Conservation (phyloP, 2,113 vertebrate genomes). For the Aramus guarauna region DNA sequence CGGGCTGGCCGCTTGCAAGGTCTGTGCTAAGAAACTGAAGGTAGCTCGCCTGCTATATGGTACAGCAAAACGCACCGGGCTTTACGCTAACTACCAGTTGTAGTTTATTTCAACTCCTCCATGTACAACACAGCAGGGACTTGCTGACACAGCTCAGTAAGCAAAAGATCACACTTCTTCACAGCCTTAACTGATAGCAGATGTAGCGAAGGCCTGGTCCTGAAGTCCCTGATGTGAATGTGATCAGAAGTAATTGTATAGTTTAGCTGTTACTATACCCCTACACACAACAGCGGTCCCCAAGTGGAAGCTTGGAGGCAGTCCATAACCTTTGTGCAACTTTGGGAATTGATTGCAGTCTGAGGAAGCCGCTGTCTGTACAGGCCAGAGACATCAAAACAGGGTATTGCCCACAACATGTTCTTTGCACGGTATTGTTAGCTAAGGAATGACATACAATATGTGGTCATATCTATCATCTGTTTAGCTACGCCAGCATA, state of each 20-base stretch:
- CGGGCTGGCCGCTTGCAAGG: background rate
- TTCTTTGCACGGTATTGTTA: background rate
- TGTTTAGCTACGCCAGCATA: background rate
- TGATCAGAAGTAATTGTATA: background rate
- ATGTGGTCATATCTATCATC: constrained; percentile 16
- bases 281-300: background rate
- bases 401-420: background rate
- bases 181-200: background rate
- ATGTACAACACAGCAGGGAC: background rate
- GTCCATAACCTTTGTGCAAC: constrained; percentile 19
- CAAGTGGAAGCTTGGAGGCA: background rate
- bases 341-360: background rate
- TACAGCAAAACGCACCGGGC: background rate
- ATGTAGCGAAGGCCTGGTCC: background rate
- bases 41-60: background rate
- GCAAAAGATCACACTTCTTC: background rate
- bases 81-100: background rate
- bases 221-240: background rate
- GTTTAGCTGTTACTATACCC: background rate
- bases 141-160: background rate
- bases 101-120: background rate
- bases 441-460: background rate
- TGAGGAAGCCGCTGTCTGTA: background rate
- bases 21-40: background rate
- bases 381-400: constrained; percentile 33